Evolutionary conservation across 2,113 vertebrate genomes (phyloP).

Genomic region (Pseudopodoces humilis): DNA sequence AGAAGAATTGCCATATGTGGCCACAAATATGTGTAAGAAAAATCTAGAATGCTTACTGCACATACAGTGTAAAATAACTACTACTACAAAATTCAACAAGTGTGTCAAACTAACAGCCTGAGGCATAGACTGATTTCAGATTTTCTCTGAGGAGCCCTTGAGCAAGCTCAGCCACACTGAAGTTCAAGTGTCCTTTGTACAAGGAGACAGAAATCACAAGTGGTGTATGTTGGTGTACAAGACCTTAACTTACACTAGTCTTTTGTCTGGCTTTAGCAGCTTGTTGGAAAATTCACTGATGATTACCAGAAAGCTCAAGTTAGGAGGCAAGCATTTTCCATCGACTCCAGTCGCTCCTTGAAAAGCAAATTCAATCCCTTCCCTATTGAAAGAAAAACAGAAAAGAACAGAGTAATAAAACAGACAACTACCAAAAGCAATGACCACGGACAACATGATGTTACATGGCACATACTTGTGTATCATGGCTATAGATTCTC

Average conservation of each 20-base stretch:
- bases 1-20: background rate
- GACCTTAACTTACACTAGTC: slow-evolving; percentile 81
- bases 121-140: background rate
- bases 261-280: slow-evolving; percentile 90
- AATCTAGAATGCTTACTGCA: background rate
- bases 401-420: background rate
- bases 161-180: background rate
- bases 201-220: background rate
- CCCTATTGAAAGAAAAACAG: slow-evolving; percentile 65
- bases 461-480: slow-evolving; percentile 81
- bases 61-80: background rate
- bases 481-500: slow-evolving; percentile 87
- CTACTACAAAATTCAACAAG: background rate
- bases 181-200: background rate
- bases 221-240: background rate
- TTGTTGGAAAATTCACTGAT: slow-evolving; percentile 91
- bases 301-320: slow-evolving; percentile 85
- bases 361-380: slow-evolving; percentile 89
- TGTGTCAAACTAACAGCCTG: background rate
- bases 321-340: slow-evolving; percentile 71
- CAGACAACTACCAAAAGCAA: background rate
- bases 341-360: slow-evolving; percentile 73
- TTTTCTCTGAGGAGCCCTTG: background rate
- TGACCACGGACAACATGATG: background rate
- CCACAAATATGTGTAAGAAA: background rate